Evolutionary conservation across 2,113 vertebrate species (phyloP).

Genomic region (Alectura lathami): DNA sequence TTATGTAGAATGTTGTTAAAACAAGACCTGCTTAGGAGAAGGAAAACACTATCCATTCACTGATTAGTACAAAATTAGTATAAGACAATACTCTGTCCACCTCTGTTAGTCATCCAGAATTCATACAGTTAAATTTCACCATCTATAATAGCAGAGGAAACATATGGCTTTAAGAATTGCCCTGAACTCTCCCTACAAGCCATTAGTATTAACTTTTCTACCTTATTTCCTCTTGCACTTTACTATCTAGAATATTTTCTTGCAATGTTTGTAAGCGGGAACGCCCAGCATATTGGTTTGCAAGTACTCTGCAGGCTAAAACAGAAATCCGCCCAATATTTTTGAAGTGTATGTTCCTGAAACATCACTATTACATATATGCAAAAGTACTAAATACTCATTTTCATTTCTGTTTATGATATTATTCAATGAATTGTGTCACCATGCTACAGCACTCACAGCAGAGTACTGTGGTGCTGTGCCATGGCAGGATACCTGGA

Average conservation of each 20-base stretch:
- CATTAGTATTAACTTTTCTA: neutral
- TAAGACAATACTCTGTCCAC: neutral
- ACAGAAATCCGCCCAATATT: neutral
- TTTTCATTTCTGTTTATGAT: neutral
- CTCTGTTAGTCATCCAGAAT: neutral
- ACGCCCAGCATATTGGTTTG: neutral
- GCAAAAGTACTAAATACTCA: neutral
- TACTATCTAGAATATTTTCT: neutral
- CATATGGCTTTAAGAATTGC: neutral
- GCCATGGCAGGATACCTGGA: neutral
- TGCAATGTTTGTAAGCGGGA: neutral
- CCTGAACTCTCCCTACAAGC: neutral
- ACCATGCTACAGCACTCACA: neutral
- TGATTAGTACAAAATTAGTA: neutral
- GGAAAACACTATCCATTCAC: neutral
- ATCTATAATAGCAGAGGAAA: neutral
- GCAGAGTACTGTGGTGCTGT: neutral
- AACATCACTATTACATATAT: neutral
- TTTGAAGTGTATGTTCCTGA: neutral
- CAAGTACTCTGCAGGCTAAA: neutral
- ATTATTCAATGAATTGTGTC: neutral
- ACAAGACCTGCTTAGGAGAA: neutral
- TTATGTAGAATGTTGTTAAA: neutral
- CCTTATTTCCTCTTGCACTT: neutral
- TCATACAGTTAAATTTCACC: neutral